phyloP scores from a whole-genome alignment of 2,113 vertebrate genomes.

The Anoplopoma fimbria region DNA sequence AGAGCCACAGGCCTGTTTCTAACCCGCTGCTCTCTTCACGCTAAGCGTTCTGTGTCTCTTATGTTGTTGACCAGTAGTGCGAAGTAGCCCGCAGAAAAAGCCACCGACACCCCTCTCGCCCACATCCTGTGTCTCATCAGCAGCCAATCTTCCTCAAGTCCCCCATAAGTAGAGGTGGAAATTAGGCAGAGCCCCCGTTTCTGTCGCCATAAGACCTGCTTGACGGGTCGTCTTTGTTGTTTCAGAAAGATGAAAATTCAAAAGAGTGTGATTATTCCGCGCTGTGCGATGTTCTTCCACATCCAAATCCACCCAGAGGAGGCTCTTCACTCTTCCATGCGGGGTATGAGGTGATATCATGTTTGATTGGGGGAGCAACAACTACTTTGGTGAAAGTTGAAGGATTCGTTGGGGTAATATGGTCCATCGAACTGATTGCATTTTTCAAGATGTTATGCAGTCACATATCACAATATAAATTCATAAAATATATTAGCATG shows the following conservation, averaged over 20 bases:
- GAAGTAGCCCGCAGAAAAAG: not conserved
- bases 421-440: not conserved
- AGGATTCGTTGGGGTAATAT: not conserved
- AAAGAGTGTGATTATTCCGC: slow-evolving; percentile 19
- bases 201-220: not conserved
- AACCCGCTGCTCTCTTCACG: slow-evolving; percentile 63
- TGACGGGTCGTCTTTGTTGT: slow-evolving; percentile 24
- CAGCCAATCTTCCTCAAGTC: slow-evolving; percentile 35
- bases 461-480: not conserved
- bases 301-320: slow-evolving; percentile 7
- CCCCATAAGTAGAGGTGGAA: slow-evolving; percentile 16
- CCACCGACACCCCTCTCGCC: not conserved
- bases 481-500: not conserved
- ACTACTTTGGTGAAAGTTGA: not conserved
- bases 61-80: slow-evolving; percentile 44
- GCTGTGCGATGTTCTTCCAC: not conserved
- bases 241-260: slow-evolving; percentile 21
- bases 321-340: not conserved
- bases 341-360: not conserved
- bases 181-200: slow-evolving; percentile 20
- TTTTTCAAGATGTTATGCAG: not conserved
- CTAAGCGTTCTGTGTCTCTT: slow-evolving; percentile 50
- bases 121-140: slow-evolving; percentile 11
- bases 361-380: slow-evolving; percentile 1
- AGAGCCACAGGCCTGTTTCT: slow-evolving; percentile 75